phyloP scores from a whole-genome alignment of 1,140 invertebrate species.

The Hormaphis cornu region DNA sequence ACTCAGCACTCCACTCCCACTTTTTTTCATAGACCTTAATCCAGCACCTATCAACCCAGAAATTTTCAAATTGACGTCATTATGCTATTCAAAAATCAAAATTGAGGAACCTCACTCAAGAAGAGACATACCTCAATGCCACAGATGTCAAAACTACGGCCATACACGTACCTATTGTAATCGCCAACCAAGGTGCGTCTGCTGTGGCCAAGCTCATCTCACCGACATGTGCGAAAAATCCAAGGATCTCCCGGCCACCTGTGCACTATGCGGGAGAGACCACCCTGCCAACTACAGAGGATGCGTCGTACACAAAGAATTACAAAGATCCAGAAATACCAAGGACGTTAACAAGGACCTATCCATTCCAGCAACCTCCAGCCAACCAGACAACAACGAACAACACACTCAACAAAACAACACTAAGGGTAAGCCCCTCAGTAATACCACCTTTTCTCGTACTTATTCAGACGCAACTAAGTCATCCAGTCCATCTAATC shows the following conservation, averaged over 20 bases:
- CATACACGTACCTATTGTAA: slow-evolving; percentile 37
- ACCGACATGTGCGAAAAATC: slow-evolving; percentile 42
- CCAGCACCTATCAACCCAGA: slow-evolving; percentile 40
- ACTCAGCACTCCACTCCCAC: slow-evolving; percentile 38
- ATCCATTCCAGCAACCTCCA: background rate
- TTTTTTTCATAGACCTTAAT: slow-evolving; percentile 41
- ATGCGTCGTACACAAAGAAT: slow-evolving; percentile 3
- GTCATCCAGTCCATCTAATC: background rate
- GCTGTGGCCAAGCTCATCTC: slow-evolving; percentile 40
- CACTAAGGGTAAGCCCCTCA: background rate
- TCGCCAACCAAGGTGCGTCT: slow-evolving; percentile 39
- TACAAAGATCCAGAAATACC: slow-evolving; percentile 1
- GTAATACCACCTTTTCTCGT: background rate
- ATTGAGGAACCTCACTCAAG: slow-evolving; percentile 39
- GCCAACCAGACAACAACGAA: background rate
- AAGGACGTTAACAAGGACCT: background rate
- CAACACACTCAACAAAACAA: background rate
- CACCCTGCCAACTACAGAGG: slow-evolving; percentile 41
- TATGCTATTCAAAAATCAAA: slow-evolving; percentile 38
- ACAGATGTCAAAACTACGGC: slow-evolving; percentile 39
- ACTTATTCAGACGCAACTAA: background rate
- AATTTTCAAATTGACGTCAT: slow-evolving; percentile 25
- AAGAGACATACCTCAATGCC: slow-evolving; percentile 40
- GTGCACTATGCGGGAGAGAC: slow-evolving; percentile 39
- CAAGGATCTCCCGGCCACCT: slow-evolving; percentile 39